Evolutionary conservation across 2,113 vertebrate genomes (phyloP), one percentile per base, ranked within the genome.

Genomic region (Spermophilus dauricus): DNA sequence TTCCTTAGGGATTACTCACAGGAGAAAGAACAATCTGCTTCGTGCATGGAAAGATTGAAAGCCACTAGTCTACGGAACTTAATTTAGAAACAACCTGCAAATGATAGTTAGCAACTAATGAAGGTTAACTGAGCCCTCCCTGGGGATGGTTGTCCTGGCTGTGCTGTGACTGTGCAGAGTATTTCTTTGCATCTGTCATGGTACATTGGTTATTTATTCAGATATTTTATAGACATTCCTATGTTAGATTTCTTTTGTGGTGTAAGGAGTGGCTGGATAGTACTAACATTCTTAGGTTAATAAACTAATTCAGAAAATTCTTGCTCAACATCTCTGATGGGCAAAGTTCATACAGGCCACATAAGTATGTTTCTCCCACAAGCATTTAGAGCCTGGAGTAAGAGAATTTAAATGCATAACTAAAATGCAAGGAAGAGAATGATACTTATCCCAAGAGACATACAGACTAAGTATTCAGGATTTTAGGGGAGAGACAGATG

Each of bases 1-100:
- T 97, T 97, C 97, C 89, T 96, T 90, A 42, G 95, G 87, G 94
- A 95, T 93, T 93, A 96, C 94, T 95, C 94, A 83, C 34, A 92
- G 65, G 84, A 77, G 1, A 42, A 91, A 97, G 91, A 95, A 72
- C 78, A 94, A 85, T 75, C 88, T 42, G n/a, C 73, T 95, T 78
- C 30, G 6, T 78, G 67, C 63, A 34, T 16, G 86, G 88, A 93
- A 97, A 34, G 14, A 96, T 67, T 86, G 83, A 97, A 96, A 87
- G 63, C 78, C 94, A 58, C 32, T 2, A 0, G 94, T 87, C 95
- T 93, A 72, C 78, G 4, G 26, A 63, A 89, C 92, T 58, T 95
- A 93, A 93, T 95, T 97, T 97, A 96, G 96, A 93, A 91, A 69
- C 83, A 97, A 92, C 83, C 85, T 97, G 75, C 39, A 69, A 89